Base-by-base conservation (phyloP, 2,797 vertebrate genomes). In the Tenualosa thibaudeaui region DNA sequence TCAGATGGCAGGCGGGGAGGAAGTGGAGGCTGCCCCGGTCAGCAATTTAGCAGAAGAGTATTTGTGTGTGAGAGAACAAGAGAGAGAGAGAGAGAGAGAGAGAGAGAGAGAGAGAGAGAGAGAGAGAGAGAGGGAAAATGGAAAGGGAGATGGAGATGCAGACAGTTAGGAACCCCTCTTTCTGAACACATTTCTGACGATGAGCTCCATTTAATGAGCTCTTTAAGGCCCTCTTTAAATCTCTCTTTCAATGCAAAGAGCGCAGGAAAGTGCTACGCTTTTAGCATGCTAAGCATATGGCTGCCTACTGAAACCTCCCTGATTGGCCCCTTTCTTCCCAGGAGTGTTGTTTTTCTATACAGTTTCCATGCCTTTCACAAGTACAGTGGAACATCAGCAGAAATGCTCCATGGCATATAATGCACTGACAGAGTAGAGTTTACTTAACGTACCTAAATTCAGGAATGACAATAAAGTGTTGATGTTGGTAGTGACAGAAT, bases 251-350 rank as follows among this genome's bases (percentile, higher is more conserved):
- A 90, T 86, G 89, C 90, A 92, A 91, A 92, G 87, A 51, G 87
- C 83, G 81, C 58, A 46, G 87, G 90, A 89, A 87, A 86, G 91
- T 89, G 1, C 40, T 43, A 81, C 91, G 82, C 88, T 90, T 91
- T 94, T 92, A 93, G 93, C 92, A 91, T 84, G 89, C 89, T 40
- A 46, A 90, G 90, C 94, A 93, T 94, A 93, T 93, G 94, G 93
- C 89, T 83, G 60, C 58, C 4, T 24, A 60, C 78, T 43, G 78
- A n/a, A n/a, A 81, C 43, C 83, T 37, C 3, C 1, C 26, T 37
- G 50, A 17, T 7, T 26, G 15, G 13, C 49, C 26, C 26, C 26
- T 26, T 58, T 50, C 46, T 49, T 83, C 49, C 62, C 65, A 65
- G 22, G 15, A 22, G 71, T 78, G 15, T 22, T 71, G 24, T 17